Evolutionary conservation across 2,888 invertebrate species (phyloP), one percentile per base, ranked within the genome.

Genomic region (Hyalella azteca): DNA sequence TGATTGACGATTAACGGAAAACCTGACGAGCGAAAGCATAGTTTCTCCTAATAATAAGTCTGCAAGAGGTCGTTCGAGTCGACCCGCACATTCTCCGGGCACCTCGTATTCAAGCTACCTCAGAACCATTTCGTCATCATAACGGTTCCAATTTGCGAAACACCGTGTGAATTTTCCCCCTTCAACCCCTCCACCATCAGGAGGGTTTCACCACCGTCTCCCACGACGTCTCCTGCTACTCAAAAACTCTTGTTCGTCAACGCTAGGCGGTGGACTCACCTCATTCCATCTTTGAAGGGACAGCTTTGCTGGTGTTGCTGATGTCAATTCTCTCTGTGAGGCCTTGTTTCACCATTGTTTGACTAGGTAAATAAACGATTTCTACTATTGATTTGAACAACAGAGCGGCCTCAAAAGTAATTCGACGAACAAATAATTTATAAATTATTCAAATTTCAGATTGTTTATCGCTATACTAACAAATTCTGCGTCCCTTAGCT

Each of bases 91-190:
- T 66, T 66, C 66, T 66, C 66, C 66, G 66, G 66, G 66, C 36
- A 66, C 66, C 66, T 66, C 66, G 36, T 66, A 66, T 66, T 66
- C 66, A 66, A 66, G 66, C 66, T 66, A 66, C 66, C 66, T 66
- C 66, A 66, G 39, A 36, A 66, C 66, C 66, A 66, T 66, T 66
- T 66, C 66, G 66, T 66, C 66, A 66, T 66, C 66, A 66, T 66
- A 66, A 66, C 66, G 66, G 66, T 66, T 19, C 66, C 66, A 66
- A 66, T 66, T 66, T 66, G 66, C 66, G 66, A 66, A 66, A 66
- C 66, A 22, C 66, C 39, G 66, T 66, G 66, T 66, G 66, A 66
- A 66, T 66, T 66, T 66, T 66, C 29, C 66, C 32, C 29, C 66
- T 29, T 36, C 29, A 32, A 36, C 11, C 66, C 66, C 66, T n/a